These are phyloP conservation scores for Elaphurus davidianus DNA, from an alignment of 2,113 vertebrate species.

Conservation along the genomic window DNA sequence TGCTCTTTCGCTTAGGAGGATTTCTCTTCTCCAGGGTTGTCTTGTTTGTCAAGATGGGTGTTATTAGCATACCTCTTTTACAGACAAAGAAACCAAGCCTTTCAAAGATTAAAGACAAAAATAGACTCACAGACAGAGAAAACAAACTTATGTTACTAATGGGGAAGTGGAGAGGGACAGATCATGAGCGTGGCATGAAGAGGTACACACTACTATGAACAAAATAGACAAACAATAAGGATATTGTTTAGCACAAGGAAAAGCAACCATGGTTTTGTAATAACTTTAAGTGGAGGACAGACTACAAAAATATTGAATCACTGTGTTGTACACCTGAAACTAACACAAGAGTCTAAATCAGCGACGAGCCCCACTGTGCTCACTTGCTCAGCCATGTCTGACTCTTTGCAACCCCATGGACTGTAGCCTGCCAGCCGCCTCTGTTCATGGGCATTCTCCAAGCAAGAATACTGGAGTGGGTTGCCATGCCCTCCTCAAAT, in stretches of 20 bases:
- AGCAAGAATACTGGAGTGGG: background rate
- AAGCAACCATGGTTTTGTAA: background rate
- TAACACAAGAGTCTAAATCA: background rate
- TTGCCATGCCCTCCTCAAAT: background rate
- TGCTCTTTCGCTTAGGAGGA: background rate
- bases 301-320: background rate
- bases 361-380: background rate
- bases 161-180: background rate
- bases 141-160: background rate
- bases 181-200: background rate
- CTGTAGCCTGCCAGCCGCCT: background rate
- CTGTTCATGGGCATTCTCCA: background rate
- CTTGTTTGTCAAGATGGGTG: background rate
- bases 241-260: background rate
- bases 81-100: background rate
- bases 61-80: background rate
- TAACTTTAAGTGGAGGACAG: background rate
- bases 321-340: background rate
- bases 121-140: background rate
- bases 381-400: accelerated
- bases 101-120: background rate
- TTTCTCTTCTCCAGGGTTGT: background rate
- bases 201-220: accelerated
- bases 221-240: background rate
- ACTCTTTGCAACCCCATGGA: background rate